These are phyloP conservation scores for Chrysemys picta DNA, from an alignment of 2,113 vertebrate genomes.

Conservation along the genomic window DNA sequence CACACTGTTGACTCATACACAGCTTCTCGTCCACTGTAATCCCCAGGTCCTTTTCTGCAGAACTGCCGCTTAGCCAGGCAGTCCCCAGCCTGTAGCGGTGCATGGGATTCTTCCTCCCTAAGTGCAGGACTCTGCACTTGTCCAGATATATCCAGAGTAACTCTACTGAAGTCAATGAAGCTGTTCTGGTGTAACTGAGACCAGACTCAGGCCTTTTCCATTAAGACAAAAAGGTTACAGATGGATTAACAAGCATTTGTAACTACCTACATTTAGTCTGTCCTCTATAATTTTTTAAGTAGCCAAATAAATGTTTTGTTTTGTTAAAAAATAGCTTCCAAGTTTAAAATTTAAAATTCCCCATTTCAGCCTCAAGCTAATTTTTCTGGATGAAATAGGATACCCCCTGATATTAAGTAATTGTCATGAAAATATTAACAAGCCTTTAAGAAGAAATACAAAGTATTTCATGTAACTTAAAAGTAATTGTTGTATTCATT, in stretches of 20 bases:
- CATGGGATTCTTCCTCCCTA: too few species aligned
- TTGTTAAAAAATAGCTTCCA: not conserved
- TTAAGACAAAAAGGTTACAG: not conserved
- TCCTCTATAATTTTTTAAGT: not conserved
- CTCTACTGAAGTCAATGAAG: not conserved
- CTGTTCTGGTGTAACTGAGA: not conserved
- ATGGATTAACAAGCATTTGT: not conserved
- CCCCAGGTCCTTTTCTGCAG: too few species aligned
- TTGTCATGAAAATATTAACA: not conserved
- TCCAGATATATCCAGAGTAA: not conserved
- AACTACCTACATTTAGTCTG: not conserved
- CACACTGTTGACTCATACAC: too few species aligned
- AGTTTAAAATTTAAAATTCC: slow-evolving; percentile 10
- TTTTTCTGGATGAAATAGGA: slow-evolving; percentile 24
- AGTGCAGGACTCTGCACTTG: too few species aligned
- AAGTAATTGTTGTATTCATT: not conserved
- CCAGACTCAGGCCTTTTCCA: not conserved
- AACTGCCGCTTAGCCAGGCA: too few species aligned
- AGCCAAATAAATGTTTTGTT: not conserved
- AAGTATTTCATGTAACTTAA: not conserved
- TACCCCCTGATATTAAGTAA: not conserved
- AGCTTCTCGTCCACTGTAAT: too few species aligned
- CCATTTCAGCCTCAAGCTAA: slow-evolving; percentile 6
- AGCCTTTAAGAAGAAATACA: not conserved
- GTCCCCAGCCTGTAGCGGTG: too few species aligned